Conservation (phyloP, 2,888 invertebrate genomes). For the Timema cristinae region DNA sequence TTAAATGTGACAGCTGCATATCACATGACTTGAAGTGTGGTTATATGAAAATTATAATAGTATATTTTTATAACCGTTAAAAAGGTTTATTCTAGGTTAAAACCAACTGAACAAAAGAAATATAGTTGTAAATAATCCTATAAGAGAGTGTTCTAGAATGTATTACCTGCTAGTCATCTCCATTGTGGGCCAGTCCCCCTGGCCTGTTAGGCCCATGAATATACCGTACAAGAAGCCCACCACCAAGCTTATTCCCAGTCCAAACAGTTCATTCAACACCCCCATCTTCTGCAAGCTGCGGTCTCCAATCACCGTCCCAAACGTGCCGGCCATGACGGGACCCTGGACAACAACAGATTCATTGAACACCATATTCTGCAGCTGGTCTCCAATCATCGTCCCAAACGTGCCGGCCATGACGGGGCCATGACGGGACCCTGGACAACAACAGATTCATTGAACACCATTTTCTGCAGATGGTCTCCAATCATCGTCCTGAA, state of each 20-base stretch:
- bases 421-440: conserved; percentile 49
- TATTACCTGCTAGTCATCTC: conserved; percentile 60
- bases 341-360: conserved; percentile 50
- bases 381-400: conserved; percentile 58
- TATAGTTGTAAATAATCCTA: too few species aligned
- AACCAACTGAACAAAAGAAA: too few species aligned
- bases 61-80: too few species aligned
- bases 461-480: conserved; percentile 39
- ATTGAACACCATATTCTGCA: not conserved
- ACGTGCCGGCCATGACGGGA: conserved; percentile 71
- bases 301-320: conserved; percentile 68
- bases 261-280: conserved; percentile 61
- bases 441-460: too few species aligned
- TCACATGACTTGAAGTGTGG: too few species aligned
- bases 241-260: conserved; percentile 59
- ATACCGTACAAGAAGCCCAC: conserved; percentile 67
- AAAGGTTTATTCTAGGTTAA: too few species aligned
- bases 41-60: too few species aligned
- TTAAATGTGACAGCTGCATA: too few species aligned
- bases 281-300: conserved; percentile 59
- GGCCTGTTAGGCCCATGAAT: conserved; percentile 47
- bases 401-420: conserved; percentile 68
- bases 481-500: conserved; percentile 42
- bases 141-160: too few species aligned
- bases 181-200: conserved; percentile 57